Conservation (phyloP, 2,113 vertebrate genomes). For the Polypterus bichir region DNA sequence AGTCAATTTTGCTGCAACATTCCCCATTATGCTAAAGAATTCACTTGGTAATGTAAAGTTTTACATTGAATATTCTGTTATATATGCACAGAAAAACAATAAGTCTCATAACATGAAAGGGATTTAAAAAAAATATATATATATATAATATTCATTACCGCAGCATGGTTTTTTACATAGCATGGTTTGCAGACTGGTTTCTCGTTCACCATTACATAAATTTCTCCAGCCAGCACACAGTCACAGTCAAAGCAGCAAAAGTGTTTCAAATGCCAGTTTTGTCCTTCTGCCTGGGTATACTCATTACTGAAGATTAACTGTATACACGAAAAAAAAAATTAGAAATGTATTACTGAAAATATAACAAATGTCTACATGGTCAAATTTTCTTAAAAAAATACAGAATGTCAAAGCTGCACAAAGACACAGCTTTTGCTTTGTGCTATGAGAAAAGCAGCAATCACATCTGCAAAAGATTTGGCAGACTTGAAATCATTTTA, state of each 20-base stretch:
- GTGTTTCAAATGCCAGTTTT: conserved; percentile 95
- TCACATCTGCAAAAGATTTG: no score
- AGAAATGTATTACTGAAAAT: neutral
- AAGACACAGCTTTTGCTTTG: no score
- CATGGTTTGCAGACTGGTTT: conserved; percentile 86
- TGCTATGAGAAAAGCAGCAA: no score
- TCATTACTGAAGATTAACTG: conserved; percentile 96
- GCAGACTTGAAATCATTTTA: no score
- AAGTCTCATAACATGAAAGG: no score
- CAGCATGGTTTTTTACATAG: conserved; percentile 84
- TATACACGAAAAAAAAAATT: conserved; percentile 10
- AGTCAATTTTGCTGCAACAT: no score
- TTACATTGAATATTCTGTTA: conserved; percentile 19
- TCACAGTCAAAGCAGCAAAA: conserved; percentile 98
- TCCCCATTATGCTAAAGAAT: conserved; percentile 20
- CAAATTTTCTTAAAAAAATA: no score
- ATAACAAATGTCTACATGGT: no score
- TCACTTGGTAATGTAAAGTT: conserved; percentile 17
- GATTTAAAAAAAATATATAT: no score
- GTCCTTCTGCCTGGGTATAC: conserved; percentile 89
- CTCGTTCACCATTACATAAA: conserved; percentile 81
- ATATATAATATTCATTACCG: conserved; percentile 50
- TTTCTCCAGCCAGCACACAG: conserved; percentile 79
- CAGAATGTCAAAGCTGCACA: no score
- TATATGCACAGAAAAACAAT: no score